phyloP scores from a whole-genome alignment of 1,140 invertebrate species.

The Ridgeia piscesae region DNA sequence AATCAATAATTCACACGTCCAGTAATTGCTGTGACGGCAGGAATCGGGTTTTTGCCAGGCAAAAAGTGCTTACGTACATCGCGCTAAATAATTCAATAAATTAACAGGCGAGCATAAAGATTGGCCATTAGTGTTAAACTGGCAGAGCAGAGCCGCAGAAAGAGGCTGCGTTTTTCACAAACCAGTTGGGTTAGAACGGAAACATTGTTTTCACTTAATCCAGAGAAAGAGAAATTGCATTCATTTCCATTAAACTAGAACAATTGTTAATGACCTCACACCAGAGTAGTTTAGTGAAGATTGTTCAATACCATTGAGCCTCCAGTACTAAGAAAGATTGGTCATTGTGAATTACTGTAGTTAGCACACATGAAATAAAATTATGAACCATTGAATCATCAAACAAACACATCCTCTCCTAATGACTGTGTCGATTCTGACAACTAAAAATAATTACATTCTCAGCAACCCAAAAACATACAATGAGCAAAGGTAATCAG shows the following conservation, averaged over 20 bases:
- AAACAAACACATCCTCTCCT: background rate
- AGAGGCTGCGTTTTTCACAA: too few species aligned
- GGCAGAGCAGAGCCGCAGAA: background rate
- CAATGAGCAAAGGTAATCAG: too few species aligned
- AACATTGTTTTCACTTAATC: too few species aligned
- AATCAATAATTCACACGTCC: background rate
- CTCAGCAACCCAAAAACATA: too few species aligned
- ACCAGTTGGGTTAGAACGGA: too few species aligned
- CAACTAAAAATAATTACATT: too few species aligned
- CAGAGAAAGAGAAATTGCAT: too few species aligned
- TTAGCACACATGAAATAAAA: too few species aligned
- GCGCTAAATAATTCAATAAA: background rate
- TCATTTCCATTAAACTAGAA: too few species aligned
- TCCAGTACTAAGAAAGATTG: background rate
- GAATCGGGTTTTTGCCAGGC: background rate
- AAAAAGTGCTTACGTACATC: background rate
- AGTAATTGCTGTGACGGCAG: background rate
- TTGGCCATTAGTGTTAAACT: background rate
- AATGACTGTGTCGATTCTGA: too few species aligned
- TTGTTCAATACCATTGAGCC: background rate
- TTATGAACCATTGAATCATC: background rate
- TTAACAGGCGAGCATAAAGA: background rate
- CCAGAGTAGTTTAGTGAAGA: too few species aligned
- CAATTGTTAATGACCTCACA: too few species aligned
- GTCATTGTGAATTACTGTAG: background rate